Conservation (phyloP, 2,888 invertebrate genomes). For the Mimas tiliae region DNA sequence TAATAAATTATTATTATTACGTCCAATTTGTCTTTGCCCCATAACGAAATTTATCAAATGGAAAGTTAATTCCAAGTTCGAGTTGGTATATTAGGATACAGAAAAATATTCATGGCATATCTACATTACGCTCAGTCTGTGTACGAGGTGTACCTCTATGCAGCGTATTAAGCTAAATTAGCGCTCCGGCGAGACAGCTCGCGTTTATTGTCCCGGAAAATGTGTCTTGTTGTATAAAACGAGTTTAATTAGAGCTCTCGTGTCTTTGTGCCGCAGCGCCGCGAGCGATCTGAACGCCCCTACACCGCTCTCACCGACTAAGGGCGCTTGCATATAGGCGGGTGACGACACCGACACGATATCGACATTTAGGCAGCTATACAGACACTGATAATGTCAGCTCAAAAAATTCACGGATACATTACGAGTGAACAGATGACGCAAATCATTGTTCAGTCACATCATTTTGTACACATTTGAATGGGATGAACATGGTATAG, state of each 20-base stretch:
- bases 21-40: too few species aligned
- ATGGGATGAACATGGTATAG: too few species aligned
- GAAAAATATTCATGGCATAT: not conserved
- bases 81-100: too few species aligned
- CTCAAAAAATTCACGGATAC: too few species aligned
- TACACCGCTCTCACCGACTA: conserved; percentile 1
- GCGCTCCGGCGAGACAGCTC: conserved; percentile 1
- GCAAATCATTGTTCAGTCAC: too few species aligned
- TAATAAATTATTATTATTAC: too few species aligned
- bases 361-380: too few species aligned
- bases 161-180: conserved; percentile 18
- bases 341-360: not conserved
- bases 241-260: conserved; percentile 22
- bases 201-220: conserved; percentile 20
- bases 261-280: conserved; percentile 10
- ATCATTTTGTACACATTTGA: too few species aligned
- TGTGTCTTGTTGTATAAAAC: conserved; percentile 18
- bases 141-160: conserved; percentile 3
- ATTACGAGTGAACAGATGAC: too few species aligned
- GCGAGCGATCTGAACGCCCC: not conserved
- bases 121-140: not conserved
- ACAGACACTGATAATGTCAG: too few species aligned
- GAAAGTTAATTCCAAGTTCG: too few species aligned
- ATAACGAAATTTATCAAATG: too few species aligned
- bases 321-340: not conserved